Percentiles rank a stretch among this genome's conserved stretches.
These are phyloP conservation scores for Pentalonia nigronervosa DNA, from an alignment of 1,140 invertebrate genomes.

Conservation along the genomic window DNA sequence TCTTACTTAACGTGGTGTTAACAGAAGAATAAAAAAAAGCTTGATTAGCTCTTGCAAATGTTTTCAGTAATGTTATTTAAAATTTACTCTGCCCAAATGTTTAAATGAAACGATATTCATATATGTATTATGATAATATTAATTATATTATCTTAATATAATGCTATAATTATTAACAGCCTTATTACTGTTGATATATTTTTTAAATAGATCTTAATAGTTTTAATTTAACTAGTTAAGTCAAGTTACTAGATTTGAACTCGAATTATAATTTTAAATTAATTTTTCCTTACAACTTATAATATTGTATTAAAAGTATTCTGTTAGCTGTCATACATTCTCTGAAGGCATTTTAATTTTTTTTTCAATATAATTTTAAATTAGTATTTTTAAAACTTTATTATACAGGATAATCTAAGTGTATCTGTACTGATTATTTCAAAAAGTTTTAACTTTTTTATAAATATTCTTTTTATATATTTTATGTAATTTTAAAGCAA, in stretches of 20 bases:
- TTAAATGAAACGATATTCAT: neutral
- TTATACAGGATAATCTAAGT: too few relatives aligned
- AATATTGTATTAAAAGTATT: neutral
- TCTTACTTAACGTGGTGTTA: neutral
- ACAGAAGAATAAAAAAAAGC: neutral
- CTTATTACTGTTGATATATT: neutral
- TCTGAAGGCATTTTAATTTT: neutral
- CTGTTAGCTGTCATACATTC: accelerated
- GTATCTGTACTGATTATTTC: too few relatives aligned
- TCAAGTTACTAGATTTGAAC: neutral
- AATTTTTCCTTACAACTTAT: neutral
- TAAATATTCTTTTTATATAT: too few relatives aligned
- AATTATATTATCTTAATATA: neutral
- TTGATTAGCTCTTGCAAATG: neutral
- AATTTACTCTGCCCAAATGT: neutral
- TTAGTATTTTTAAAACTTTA: neutral
- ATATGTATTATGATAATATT: too few relatives aligned
- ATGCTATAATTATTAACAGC: neutral
- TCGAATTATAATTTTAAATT: neutral
- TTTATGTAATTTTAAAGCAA: too few relatives aligned
- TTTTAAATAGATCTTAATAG: neutral
- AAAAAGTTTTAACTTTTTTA: too few relatives aligned
- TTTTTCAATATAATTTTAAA: neutral
- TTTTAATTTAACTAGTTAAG: neutral
- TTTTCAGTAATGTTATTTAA: neutral